phyloP scores from a whole-genome alignment of 2,888 invertebrate genomes.

The Oxycera nigricornis region DNA sequence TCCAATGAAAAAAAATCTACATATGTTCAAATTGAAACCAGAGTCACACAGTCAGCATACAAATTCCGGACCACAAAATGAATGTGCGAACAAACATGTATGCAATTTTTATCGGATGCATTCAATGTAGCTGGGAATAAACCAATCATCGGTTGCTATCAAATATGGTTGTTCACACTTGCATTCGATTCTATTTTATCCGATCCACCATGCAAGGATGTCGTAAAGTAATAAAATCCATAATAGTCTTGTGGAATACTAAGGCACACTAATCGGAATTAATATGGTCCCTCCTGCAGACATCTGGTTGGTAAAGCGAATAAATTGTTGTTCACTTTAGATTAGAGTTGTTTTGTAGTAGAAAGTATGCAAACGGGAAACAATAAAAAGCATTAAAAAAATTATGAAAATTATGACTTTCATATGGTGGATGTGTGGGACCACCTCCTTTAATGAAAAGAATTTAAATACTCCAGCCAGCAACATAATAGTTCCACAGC shows the following conservation, averaged over 20 bases:
- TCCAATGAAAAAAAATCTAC: too few species aligned
- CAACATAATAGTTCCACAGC: background rate
- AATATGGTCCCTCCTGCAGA: background rate
- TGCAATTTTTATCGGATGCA: slow-evolving; percentile 20
- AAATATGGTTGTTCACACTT: slow-evolving; percentile 17
- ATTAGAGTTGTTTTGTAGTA: background rate
- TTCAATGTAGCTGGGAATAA: slow-evolving; percentile 1
- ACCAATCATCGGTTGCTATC: slow-evolving; percentile 16
- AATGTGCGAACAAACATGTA: too few species aligned
- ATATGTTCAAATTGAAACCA: too few species aligned
- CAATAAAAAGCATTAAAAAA: slow-evolving; percentile 11
- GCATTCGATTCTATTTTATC: background rate
- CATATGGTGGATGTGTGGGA: background rate
- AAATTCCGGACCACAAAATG: too few species aligned
- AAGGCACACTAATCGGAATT: background rate
- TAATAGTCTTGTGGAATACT: background rate
- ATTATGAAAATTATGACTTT: slow-evolving; percentile 11
- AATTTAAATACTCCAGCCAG: background rate
- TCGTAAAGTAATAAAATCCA: background rate
- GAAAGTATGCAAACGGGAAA: background rate
- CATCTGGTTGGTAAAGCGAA: too few species aligned
- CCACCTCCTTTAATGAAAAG: background rate
- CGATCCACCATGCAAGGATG: background rate
- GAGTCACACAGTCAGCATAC: too few species aligned
- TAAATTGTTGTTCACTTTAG: too few species aligned